Evolutionary conservation across 2,797 vertebrate species (phyloP), one percentile per base, ranked within the genome.

Genomic region (Enoplosus armatus): DNA sequence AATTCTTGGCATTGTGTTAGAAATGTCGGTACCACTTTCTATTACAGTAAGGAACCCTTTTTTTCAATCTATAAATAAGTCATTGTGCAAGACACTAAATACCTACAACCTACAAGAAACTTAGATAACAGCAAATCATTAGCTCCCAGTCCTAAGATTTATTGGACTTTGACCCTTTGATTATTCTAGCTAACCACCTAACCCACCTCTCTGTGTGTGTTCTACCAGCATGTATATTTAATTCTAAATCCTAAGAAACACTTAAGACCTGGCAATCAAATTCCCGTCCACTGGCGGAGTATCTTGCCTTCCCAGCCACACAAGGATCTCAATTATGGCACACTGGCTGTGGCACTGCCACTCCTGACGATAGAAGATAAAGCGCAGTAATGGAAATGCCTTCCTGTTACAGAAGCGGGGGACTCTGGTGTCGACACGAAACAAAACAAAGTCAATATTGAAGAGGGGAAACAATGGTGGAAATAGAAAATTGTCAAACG

Each of bases 331-430:
- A 89, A 84, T 91, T 84, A 87, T 85, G 84, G 77, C 72, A 50
- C 45, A 14, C 66, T 55, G 76, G 75, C 83, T 75, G 60, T 67
- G 54, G 58, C 72, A 12, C 58, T 24, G 76, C 45, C 6, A 54
- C 75, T 91, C 77, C 91, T 93, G 92, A 87, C 67, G 80, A 86
- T 82, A 29, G 80, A 88, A 83, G 92, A 94, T 93, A 91, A 93
- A 94, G 74, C 71, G 74, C 66, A 59, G 75, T 91, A 91, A 93
- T 93, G 87, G 86, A 93, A 92, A 90, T 84, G 86, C 83, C 88
- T 89, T 86, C 84, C 77, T 84, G 79, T 90, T 91, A 89, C 75
- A 82, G 61, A 84, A 60, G 84, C 70, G 5, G 47, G 69, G 50
- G 61, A 73, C 75, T 74, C 69, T 29, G 9, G 63, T 69, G 78